These are phyloP conservation scores for Chloroclystis v-ata DNA, from an alignment of 2,888 invertebrate genomes.

Conservation along the genomic window DNA sequence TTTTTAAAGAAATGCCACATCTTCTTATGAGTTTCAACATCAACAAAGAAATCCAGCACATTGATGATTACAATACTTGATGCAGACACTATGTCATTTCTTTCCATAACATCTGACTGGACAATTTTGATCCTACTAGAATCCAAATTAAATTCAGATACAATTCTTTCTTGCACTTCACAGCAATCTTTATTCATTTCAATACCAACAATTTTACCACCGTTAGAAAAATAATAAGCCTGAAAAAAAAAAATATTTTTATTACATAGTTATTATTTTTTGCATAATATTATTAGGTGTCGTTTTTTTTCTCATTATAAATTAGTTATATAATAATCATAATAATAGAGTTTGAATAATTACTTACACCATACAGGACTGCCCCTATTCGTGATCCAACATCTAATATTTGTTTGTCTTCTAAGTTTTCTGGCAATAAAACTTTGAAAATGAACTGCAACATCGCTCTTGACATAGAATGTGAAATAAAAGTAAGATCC, in stretches of 20 bases:
- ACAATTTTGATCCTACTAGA: conserved; percentile 73
- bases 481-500: conserved; percentile 79
- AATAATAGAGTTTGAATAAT: too few species aligned
- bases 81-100: conserved; percentile 68
- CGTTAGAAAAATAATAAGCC: conserved; percentile 80
- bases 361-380: conserved; percentile 82
- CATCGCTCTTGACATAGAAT: conserved; percentile 80
- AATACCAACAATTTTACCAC: conserved; percentile 79
- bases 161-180: conserved; percentile 77
- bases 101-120: conserved; percentile 78
- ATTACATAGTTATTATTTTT: too few species aligned
- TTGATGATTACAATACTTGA: conserved; percentile 83
- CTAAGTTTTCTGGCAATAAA: conserved; percentile 78
- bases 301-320: too few species aligned
- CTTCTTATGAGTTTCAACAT: conserved; percentile 74
- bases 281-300: too few species aligned
- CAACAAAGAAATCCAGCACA: conserved; percentile 83
- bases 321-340: too few species aligned
- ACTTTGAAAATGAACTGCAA: conserved; percentile 81
- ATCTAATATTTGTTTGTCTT: conserved; percentile 80
- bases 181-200: conserved; percentile 84
- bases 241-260: conserved; percentile 46
- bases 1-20: conserved; percentile 80
- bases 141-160: conserved; percentile 73
- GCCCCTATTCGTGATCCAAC: conserved; percentile 84